Percentiles rank a stretch among this genome's conserved stretches.
These are phyloP conservation scores for Microdon myrmicae DNA, from an alignment of 2,888 invertebrate species.

Conservation along the genomic window DNA sequence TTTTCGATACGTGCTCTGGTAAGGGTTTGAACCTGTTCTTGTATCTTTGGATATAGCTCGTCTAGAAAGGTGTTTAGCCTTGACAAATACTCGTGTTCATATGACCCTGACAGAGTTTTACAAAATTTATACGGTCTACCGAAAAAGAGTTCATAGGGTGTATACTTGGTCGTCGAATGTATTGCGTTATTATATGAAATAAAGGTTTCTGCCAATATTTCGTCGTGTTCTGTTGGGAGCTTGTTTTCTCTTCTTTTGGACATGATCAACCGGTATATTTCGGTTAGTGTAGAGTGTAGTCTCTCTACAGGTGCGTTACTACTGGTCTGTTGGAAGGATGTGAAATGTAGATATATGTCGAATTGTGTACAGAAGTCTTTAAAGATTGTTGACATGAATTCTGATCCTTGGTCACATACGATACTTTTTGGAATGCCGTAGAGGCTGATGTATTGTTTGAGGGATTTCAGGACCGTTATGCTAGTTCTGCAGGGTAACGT, in stretches of 20 bases:
- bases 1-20: slow-evolving; percentile 7
- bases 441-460: slow-evolving; percentile 16
- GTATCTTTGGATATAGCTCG: slow-evolving; percentile 21
- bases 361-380: slow-evolving; percentile 32
- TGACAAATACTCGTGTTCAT: slow-evolving; percentile 15
- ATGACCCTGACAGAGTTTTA: slow-evolving; percentile 9
- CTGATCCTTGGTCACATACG: slow-evolving; percentile 22
- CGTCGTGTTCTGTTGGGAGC: slow-evolving; percentile 20
- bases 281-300: slow-evolving; percentile 34
- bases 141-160: slow-evolving; percentile 20
- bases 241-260: slow-evolving; percentile 23
- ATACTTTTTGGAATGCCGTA: slow-evolving; percentile 23
- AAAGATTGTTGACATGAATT: slow-evolving; percentile 31
- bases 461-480: slow-evolving; percentile 10
- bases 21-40: slow-evolving; percentile 11
- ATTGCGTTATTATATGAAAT: slow-evolving; percentile 30
- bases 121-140: slow-evolving; percentile 20
- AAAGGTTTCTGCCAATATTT: slow-evolving; percentile 31
- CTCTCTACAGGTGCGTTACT: slow-evolving; percentile 43
- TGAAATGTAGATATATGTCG: slow-evolving; percentile 18
- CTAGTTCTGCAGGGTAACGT: slow-evolving; percentile 19
- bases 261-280: slow-evolving; percentile 42
- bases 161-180: slow-evolving; percentile 27
- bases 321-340: slow-evolving; percentile 35
- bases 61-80: slow-evolving; percentile 20